Evolutionary conservation across 2,113 vertebrate genomes (phyloP).

Genomic region (Pleuronectes platessa): DNA sequence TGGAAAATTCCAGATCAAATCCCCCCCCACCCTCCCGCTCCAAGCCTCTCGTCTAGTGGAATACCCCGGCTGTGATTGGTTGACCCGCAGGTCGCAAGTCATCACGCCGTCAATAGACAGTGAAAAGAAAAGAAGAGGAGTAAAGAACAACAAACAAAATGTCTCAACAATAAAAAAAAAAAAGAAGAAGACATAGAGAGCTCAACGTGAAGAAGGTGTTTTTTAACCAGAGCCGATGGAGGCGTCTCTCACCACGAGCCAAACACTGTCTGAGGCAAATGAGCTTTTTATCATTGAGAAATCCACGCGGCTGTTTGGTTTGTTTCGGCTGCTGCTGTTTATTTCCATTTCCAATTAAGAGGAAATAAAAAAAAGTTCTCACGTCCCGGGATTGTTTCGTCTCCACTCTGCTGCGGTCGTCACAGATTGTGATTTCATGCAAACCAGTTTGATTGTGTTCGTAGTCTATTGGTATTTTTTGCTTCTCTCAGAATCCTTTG

Average conservation of each 20-base stretch:
- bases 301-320: constrained; percentile 61
- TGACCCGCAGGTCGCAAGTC: constrained; percentile 71
- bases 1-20: constrained; percentile 52
- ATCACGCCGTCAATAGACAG: constrained; percentile 59
- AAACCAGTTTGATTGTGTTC: constrained; percentile 77
- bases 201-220: constrained; percentile 21
- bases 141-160: constrained; percentile 63
- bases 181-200: no score
- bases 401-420: constrained; percentile 63
- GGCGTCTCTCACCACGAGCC: constrained; percentile 38
- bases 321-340: constrained; percentile 64
- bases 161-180: constrained; percentile 40
- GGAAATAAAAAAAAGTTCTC: constrained; percentile 71
- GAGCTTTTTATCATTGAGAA: constrained; percentile 62
- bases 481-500: constrained; percentile 74
- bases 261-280: constrained; percentile 68
- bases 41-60: constrained; percentile 56
- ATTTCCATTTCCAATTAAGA: constrained; percentile 74
- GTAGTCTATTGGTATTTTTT: constrained; percentile 78
- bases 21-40: constrained; percentile 33
- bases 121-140: constrained; percentile 50
- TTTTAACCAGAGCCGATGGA: constrained; percentile 32
- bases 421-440: constrained; percentile 79
- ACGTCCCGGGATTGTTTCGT: constrained; percentile 65
- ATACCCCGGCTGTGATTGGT: constrained; percentile 69